These are phyloP conservation scores for Tapirus terrestris DNA, from an alignment of 2,113 vertebrate genomes.

Conservation along the genomic window DNA sequence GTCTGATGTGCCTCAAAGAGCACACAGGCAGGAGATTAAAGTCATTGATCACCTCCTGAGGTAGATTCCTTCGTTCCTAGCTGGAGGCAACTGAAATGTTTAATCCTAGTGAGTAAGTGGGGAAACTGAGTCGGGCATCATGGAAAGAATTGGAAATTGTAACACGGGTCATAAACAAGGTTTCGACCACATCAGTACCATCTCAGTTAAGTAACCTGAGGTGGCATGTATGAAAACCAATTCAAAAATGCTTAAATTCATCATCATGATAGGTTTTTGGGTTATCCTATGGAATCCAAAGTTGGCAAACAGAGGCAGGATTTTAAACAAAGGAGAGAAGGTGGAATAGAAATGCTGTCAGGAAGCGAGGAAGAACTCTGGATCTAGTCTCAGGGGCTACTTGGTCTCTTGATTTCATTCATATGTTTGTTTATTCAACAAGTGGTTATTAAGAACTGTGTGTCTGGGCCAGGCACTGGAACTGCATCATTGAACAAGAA, in stretches of 20 bases:
- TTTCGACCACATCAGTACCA: background rate
- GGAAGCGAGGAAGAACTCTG: background rate
- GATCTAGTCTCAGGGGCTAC: background rate
- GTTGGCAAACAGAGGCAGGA: background rate
- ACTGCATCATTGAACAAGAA: background rate
- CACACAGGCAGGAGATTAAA: no score
- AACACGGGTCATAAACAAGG: no score
- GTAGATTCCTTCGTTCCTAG: no score
- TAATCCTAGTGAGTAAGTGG: no score
- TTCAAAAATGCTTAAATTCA: slow-evolving; percentile 9
- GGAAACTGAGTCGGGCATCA: no score
- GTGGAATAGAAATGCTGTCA: background rate
- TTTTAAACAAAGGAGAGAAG: background rate
- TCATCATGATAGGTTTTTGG: background rate
- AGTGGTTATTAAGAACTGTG: background rate
- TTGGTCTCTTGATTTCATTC: background rate
- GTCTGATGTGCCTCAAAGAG: no score
- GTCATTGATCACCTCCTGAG: no score
- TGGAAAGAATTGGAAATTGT: no score
- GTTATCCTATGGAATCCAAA: background rate
- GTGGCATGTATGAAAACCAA: background rate
- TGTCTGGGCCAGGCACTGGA: background rate
- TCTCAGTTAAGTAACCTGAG: background rate
- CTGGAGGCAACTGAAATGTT: no score
- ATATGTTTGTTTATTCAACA: background rate